Percentiles rank a stretch among this genome's conserved stretches.
These are phyloP conservation scores for Pipa parva DNA, from an alignment of 2,113 vertebrate species.

Conservation along the genomic window DNA sequence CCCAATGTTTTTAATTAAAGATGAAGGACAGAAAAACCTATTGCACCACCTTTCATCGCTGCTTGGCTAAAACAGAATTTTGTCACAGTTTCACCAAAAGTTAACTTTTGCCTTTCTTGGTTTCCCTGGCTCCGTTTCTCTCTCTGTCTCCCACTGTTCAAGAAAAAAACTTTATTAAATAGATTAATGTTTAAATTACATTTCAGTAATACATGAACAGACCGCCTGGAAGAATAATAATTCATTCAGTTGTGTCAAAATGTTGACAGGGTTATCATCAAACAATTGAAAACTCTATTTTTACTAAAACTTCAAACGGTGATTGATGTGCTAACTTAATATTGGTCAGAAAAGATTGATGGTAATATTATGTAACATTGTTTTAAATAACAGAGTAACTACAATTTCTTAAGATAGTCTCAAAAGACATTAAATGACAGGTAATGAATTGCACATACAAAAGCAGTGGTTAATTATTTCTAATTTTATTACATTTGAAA, in stretches of 20 bases:
- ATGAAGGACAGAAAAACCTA: too few relatives aligned
- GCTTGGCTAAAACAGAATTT: too few relatives aligned
- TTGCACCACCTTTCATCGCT: too few relatives aligned
- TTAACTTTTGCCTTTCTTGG: too few relatives aligned
- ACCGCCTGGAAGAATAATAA: conserved; percentile 17
- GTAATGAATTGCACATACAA: conserved; percentile 15
- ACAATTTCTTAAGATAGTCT: conserved; percentile 12
- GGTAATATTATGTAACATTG: conserved; percentile 14
- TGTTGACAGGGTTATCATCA: conserved; percentile 31
- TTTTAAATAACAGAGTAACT: conserved; percentile 20
- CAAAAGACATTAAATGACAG: conserved; percentile 14
- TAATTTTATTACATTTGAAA: background rate
- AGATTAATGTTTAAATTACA: conserved; percentile 29
- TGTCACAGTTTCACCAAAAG: too few relatives aligned
- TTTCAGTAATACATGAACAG: conserved; percentile 14
- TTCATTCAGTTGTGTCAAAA: conserved; percentile 26
- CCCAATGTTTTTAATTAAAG: too few relatives aligned
- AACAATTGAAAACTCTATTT: conserved; percentile 32
- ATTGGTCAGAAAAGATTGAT: conserved; percentile 33
- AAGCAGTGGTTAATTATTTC: conserved; percentile 4
- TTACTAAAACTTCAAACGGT: conserved; percentile 24
- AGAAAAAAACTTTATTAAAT: conserved; percentile 22
- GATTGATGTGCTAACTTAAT: conserved; percentile 31
- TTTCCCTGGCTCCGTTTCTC: background rate
- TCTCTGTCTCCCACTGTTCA: background rate